Conservation (phyloP, 1,140 invertebrate genomes). For the Leptopilina boulardi region DNA sequence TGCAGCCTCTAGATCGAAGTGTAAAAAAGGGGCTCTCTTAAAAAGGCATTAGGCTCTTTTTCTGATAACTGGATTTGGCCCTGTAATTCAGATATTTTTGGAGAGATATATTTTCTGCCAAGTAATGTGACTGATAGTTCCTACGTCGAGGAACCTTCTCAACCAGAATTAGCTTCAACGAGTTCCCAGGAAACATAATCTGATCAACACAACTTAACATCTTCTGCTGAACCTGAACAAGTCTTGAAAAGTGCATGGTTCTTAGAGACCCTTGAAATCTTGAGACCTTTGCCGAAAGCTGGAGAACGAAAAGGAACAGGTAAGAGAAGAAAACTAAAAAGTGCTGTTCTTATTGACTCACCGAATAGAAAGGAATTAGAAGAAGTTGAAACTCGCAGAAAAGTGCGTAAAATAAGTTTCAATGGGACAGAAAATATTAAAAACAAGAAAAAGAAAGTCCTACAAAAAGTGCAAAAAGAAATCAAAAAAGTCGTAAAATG, state of each 20-base stretch:
- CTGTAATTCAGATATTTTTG: too few species aligned
- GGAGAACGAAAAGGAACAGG: conserved; percentile 5
- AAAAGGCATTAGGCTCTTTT: neutral
- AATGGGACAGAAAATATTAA: neutral
- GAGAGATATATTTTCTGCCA: neutral
- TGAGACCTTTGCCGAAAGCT: conserved; percentile 8
- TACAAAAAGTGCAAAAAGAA: neutral
- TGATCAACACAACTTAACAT: neutral
- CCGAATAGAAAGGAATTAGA: neutral
- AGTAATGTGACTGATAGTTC: neutral
- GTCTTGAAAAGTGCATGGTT: neutral
- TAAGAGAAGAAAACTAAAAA: neutral
- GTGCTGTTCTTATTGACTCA: neutral
- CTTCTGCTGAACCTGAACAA: neutral
- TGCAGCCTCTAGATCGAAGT: too few species aligned
- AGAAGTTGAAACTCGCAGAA: neutral
- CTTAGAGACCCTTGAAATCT: neutral
- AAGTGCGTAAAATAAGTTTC: neutral
- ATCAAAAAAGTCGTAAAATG: neutral
- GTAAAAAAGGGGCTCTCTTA: neutral
- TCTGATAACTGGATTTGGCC: neutral
- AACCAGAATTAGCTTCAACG: neutral
- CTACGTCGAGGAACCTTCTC: neutral
- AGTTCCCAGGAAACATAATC: neutral
- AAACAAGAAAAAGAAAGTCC: neutral